A percentile compares a stretch with the other conserved stretches of the same genome.
phyloP scores from a whole-genome alignment of 2,888 invertebrate species.

The Leptopterna dolabrata region DNA sequence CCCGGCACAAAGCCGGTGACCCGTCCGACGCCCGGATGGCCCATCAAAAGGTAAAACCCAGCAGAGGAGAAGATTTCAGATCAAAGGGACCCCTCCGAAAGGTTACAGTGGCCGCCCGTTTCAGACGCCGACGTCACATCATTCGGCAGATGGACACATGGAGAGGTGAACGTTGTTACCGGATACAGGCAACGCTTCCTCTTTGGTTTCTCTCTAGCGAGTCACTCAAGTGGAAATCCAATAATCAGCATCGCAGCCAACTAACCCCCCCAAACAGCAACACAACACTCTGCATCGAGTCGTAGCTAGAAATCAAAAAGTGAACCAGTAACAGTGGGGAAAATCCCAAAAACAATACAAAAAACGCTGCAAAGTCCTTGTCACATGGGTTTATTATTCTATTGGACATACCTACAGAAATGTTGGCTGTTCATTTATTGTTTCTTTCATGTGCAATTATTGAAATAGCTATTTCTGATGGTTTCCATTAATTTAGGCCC shows the following conservation, averaged over 20 bases:
- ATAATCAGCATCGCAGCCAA: neutral
- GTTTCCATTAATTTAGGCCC: no score
- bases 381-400: no score
- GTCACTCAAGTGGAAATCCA: neutral
- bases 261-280: no score
- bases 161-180: neutral
- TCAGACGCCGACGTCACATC: neutral
- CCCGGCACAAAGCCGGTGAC: constrained; percentile 21
- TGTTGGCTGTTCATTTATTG: no score
- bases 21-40: neutral
- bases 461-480: no score
- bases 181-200: neutral
- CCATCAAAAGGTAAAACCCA: constrained; percentile 38
- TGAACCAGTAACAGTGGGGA: no score
- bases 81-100: constrained; percentile 24
- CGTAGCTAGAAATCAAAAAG: no score
- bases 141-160: neutral
- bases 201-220: neutral
- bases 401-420: no score
- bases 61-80: constrained; percentile 36
- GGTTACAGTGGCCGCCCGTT: neutral
- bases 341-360: no score
- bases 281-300: no score
- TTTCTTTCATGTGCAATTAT: no score
- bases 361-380: no score